Evolutionary conservation across 2,888 invertebrate species (phyloP).

Genomic region (Uropetala carovei): DNA sequence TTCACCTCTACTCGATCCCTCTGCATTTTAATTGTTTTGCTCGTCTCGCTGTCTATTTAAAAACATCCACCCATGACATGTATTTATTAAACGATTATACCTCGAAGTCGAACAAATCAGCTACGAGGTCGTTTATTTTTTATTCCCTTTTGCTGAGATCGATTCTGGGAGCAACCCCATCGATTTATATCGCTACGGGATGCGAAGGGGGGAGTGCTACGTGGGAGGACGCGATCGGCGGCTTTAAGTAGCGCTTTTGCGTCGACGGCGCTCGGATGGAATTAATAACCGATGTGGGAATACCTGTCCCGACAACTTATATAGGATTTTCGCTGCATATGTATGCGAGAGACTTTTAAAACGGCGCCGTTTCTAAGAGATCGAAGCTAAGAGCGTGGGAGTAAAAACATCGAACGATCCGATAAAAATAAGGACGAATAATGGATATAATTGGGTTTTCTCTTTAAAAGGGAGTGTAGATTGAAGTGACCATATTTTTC

Average conservation of each 20-base stretch:
- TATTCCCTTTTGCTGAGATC: not conserved
- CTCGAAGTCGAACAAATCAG: constrained; percentile 24
- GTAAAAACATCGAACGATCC: not conserved
- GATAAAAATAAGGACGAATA: not conserved
- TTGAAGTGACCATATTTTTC: too few species aligned
- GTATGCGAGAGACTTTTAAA: not conserved
- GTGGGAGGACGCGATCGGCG: not conserved
- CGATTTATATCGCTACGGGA: not conserved
- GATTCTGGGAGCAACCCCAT: not conserved
- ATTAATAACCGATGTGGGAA: not conserved
- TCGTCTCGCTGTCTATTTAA: not conserved
- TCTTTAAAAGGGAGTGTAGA: too few species aligned
- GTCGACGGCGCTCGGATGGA: not conserved
- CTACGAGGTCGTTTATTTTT: not conserved
- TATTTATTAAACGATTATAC: constrained; percentile 24
- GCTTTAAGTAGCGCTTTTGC: constrained; percentile 24
- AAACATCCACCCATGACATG: not conserved
- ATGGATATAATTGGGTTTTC: not conserved
- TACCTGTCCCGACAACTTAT: not conserved
- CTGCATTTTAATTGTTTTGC: not conserved
- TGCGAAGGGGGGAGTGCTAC: not conserved
- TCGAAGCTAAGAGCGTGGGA: not conserved
- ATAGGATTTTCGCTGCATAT: not conserved
- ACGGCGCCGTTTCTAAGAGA: not conserved
- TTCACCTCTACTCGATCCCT: not conserved